phyloP scores from a whole-genome alignment of 2,888 invertebrate genomes.

The Himalopsyche kuldschensis region DNA sequence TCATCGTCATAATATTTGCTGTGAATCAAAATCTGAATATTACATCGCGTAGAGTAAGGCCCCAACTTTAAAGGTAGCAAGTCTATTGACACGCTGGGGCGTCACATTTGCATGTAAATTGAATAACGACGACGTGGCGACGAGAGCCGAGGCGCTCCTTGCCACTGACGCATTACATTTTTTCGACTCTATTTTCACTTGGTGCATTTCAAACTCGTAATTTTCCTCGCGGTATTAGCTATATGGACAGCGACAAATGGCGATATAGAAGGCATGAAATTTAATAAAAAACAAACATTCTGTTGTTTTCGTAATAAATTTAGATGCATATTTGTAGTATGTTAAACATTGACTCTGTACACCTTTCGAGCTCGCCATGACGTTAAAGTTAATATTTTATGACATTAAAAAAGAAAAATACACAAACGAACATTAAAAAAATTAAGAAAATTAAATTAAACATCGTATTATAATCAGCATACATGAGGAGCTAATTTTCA shows the following conservation, averaged over 20 bases:
- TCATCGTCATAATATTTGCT: constrained; percentile 3
- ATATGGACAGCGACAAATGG: background rate
- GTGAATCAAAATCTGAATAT: constrained; percentile 12
- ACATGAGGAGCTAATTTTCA: too few species aligned
- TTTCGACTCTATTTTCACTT: constrained; percentile 7
- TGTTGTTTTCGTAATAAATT: background rate
- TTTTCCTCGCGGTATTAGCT: background rate
- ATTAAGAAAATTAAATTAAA: too few species aligned
- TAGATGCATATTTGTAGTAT: background rate
- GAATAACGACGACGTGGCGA: constrained; percentile 56
- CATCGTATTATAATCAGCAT: too few species aligned
- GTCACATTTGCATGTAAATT: constrained; percentile 59
- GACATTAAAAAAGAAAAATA: too few species aligned
- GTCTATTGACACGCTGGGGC: constrained; percentile 41
- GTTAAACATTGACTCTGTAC: background rate
- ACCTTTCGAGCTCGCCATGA: too few species aligned
- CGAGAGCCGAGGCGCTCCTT: constrained; percentile 16
- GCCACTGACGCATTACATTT: constrained; percentile 12
- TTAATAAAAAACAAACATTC: background rate
- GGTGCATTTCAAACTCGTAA: background rate
- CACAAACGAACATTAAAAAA: too few species aligned
- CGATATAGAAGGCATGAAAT: background rate
- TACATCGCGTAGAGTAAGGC: constrained; percentile 5
- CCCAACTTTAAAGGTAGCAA: constrained; percentile 23
- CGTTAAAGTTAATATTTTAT: too few species aligned